Base-by-base conservation (phyloP, 2,797 vertebrate genomes). In the Chloroceryle amazona region DNA sequence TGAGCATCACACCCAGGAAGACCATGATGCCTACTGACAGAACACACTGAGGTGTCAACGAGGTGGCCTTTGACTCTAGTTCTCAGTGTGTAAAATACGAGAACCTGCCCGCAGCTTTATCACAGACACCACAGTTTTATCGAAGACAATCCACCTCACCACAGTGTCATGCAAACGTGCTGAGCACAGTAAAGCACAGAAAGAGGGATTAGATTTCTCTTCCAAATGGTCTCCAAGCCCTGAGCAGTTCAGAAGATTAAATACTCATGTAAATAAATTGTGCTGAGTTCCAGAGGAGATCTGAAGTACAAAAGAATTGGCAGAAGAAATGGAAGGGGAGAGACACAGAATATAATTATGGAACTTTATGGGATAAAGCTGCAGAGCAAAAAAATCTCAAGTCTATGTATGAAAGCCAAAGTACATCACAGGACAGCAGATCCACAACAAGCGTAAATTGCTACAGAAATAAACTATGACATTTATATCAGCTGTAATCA, bases 401-500 rank as follows among this genome's bases (percentile, higher is more conserved):
- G 41, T 46, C 18, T 79, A 16, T 35, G 55, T 49, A 73, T 78
- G 63, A 73, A 91, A 95, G 90, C 91, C 93, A 89, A 91, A 96
- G 74, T 46, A 80, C 54, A 86, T 90, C 89, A 88, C 55, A 82
- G 80, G 63, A 90, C 83, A 96, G 86, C 70, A 93, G 83, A 92
- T 84, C 52, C 82, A 86, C 74, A 89, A 46, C 11, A 65, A 90
- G 73, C 14, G 21, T 82, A 94, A 94, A 95, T 92, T 95, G 86
- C 86, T 80, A 61, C 33, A 93, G 83, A 95, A 95, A 93, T 94
- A 81, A 89, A 83, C 84, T 29, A 31, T 90, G 86, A 90, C 90
- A 87, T 90, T 91, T 95, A 89, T 90, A 93, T 95, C 93, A 94
- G 86, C 88, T 93, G 91, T 66, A 96, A 96, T 96, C 95, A 93